Evolutionary conservation across 2,113 vertebrate species (phyloP), one percentile per base, ranked within the genome.

Genomic region (Lates calcarifer): DNA sequence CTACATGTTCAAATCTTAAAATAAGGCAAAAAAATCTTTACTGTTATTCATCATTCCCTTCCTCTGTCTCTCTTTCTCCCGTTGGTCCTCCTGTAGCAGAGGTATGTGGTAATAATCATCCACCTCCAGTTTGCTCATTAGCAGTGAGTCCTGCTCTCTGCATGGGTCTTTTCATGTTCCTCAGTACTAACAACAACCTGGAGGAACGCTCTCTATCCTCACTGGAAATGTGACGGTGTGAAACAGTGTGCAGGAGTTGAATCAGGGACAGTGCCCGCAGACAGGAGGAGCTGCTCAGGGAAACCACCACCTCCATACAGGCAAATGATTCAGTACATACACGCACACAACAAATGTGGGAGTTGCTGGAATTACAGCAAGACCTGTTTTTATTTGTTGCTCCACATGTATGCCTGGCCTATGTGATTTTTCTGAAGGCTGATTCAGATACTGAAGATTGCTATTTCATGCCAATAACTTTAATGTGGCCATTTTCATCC

Each of bases 121-220:
- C 88, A 89, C 87, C 88, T 90, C 87, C 90, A 76, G 77, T 87
- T 75, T 70, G 82, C 90, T 93, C 89, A 88, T 93, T 91, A 90
- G 89, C 79, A 49, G 79, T 17, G 41, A 66, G 86, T 65, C 81
- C 71, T 63, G 81, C 82, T 83, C 88, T 61, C 89, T 53, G 83
- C 83, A 72, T 70, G 88, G 45, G 66, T 26, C 89, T 87, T 90
- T 91, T 93, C 84, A 87, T 92, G 89, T 91, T 86, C 49, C 81
- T 70, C 49, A 6, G 62, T 8, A 31, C 71, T 61, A 60, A 87
- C 89, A 83, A 82, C 83, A 80, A 86, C 83, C 85, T 84, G 77
- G 68, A 72, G 77, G 81, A 84, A 83, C 11, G 47, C 55, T 47
- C 66, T 53, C 39, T 51, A 2, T 71, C 73, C 78, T 72, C 64